Evolutionary conservation across 2,888 invertebrate species (phyloP).

Genomic region (Antheraea yamamai): DNA sequence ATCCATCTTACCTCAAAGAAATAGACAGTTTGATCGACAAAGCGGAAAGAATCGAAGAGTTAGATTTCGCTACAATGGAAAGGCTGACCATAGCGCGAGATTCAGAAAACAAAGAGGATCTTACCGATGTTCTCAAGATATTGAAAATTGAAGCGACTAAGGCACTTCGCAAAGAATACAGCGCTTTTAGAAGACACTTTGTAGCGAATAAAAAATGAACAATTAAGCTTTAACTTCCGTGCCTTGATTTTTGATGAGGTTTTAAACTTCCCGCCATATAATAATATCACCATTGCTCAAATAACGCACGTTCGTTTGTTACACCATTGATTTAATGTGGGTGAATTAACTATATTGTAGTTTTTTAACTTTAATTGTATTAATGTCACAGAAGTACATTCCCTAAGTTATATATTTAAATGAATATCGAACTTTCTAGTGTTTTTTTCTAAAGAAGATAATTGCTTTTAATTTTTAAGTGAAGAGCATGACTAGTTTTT

Average conservation of each 20-base stretch:
- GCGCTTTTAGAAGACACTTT: constrained; percentile 63
- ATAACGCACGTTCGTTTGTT: background rate
- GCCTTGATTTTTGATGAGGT: constrained; percentile 43
- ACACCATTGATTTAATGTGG: background rate
- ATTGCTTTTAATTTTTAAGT: background rate
- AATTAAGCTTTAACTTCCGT: constrained; percentile 26
- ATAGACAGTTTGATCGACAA: constrained; percentile 63
- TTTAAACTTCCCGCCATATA: constrained; percentile 56
- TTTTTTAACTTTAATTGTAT: constrained; percentile 2
- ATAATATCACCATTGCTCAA: background rate
- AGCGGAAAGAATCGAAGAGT: constrained; percentile 68
- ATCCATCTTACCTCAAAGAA: constrained; percentile 55
- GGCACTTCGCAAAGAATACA: constrained; percentile 67
- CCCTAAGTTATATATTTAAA: background rate
- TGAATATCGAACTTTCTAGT: background rate
- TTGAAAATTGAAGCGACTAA: constrained; percentile 69
- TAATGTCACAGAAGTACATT: constrained; percentile 1
- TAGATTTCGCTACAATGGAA: constrained; percentile 73
- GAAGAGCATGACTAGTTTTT: background rate
- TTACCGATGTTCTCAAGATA: constrained; percentile 57
- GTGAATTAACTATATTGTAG: background rate
- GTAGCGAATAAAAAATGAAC: constrained; percentile 45
- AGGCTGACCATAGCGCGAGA: constrained; percentile 59
- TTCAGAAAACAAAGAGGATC: constrained; percentile 60
- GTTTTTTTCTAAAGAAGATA: background rate